These are phyloP conservation scores for Machimus rusticus DNA, from an alignment of 2,888 invertebrate genomes.

Conservation along the genomic window DNA sequence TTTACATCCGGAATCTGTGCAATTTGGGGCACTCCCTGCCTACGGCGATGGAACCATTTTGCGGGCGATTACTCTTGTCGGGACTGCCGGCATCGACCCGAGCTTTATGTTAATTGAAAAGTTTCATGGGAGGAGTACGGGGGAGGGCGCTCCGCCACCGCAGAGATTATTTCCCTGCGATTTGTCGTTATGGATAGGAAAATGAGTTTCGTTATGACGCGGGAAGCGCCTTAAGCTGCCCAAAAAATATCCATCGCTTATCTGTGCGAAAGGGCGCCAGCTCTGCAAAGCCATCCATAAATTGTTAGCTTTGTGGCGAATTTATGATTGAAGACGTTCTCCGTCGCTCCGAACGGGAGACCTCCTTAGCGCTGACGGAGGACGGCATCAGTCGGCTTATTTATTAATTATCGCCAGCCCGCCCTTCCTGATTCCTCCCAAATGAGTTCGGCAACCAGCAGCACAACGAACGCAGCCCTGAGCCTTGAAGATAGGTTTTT, in stretches of 20 bases:
- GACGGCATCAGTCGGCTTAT: not conserved
- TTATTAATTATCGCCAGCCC: not conserved
- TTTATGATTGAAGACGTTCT: conserved; percentile 11
- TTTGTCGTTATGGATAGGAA: not conserved
- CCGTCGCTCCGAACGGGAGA: not conserved
- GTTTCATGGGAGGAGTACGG: not conserved
- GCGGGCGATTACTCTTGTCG: conserved; percentile 18
- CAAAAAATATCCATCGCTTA: conserved; percentile 11
- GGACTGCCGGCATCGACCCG: not conserved
- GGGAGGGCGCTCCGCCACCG: not conserved
- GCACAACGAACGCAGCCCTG: not conserved
- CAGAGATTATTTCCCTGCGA: not conserved
- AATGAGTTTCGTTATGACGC: conserved; percentile 4
- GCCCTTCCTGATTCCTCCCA: not conserved
- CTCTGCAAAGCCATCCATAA: not conserved
- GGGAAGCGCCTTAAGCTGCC: not conserved
- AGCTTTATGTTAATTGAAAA: conserved; percentile 31
- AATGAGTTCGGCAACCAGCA: not conserved
- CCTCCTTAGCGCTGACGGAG: not conserved
- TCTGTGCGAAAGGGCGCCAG: not conserved
- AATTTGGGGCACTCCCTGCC: conserved; percentile 4
- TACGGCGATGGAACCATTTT: conserved; percentile 8
- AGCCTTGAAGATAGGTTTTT: not conserved
- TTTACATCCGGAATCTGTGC: conserved; percentile 13
- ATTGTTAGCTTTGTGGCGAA: conserved; percentile 5